Evolutionary conservation across 1,140 invertebrate genomes (phyloP), one percentile per base, ranked within the genome.

Genomic region (Anastrepha ludens): DNA sequence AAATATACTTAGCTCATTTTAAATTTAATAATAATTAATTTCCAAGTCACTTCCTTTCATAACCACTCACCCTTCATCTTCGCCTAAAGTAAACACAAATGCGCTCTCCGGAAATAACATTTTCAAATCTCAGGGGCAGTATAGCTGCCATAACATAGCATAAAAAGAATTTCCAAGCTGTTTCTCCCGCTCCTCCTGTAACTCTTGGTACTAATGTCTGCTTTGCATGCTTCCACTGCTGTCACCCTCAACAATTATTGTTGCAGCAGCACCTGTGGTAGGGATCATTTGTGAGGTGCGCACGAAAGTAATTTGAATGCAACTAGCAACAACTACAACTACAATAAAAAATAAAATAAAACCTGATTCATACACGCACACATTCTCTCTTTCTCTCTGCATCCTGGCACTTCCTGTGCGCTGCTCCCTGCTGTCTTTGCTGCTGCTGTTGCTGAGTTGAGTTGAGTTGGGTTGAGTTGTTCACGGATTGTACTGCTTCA

Each of bases 401-500:
- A 81, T 81, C 74, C 74, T 81, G 47, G 74, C 44, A 81, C 47
- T 81, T 81, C 74, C 74, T 81, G 74, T 55, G n/a, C 6, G 39
- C 29, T 70, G 29, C 17, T 7, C 64, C 5, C 41, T 44, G 15
- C 44, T 70, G 39, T 67, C 6, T 67, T 7, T 67, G 29, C 39
- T 39, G 70, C 17, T 55, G 74, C 74, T 20, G 47, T 41, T 55
- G 74, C n/a, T 13, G n/a, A n/a, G n/a, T 81, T 55, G 47, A 15
- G 13, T 62, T 62, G 60, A 17, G 47, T 50, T 55, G 13, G n/a
- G 13, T 29, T 58, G 47, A 20, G 50, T 55, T 55, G n/a, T 81
- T 81, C 9, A 9, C 74, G 74, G 20, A 58, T 81, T 81, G 74
- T 81, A 58, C 74, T 81, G 74, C 74, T 81, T 81, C 74, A 81